Base-by-base conservation (phyloP, 2,888 invertebrate species). In the Prionchulus punctatus region DNA sequence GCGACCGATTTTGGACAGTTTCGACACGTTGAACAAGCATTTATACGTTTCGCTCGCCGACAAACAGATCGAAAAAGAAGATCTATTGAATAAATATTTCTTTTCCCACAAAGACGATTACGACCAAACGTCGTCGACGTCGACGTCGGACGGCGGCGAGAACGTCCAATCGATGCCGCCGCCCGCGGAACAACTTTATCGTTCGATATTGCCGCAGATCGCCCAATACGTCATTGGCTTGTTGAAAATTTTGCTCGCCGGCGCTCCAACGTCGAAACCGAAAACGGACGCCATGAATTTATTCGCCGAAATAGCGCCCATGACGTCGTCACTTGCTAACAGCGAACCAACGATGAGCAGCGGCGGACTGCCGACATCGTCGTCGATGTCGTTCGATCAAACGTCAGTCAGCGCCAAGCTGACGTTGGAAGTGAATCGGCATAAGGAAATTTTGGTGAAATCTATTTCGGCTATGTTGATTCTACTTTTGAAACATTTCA, bases 221-320 rank as follows among this genome's bases (percentile, higher is more conserved):
- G 91, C 94, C 12, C 94, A 96, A 69, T 92, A 94, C 69, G 90
- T 94, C 84, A 66, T 71, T 21, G 67, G 67, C 3, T 72, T 99
- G 55, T 76, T 99, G 53, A 99, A 98, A 78, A 89, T 98, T 64
- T 78, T 98, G 57, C 78, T 99, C 57, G 96, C 96, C 30, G 94
- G 96, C 55, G 91, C 94, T 36, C 96, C 98, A 2, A 94, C 94
- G n/a, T 90, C 90, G n/a, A 94, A 92, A 75, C 83, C 88, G 2
- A 94, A 94, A 76, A 88, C 85, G 12, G 98, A 98, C 71, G 91
- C 94, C 53, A 89, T 96, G 66, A 96, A 96, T 73, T 94, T 99
- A 48, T 84, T 96, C 81, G 87, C 91, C 43, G 98, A 99, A 75
- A 86, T 98, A 52, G 74, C 98, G 63, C 96, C 96, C 18, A 65